Base-by-base conservation (phyloP, 2,888 invertebrate species). In the Seira musarum region DNA sequence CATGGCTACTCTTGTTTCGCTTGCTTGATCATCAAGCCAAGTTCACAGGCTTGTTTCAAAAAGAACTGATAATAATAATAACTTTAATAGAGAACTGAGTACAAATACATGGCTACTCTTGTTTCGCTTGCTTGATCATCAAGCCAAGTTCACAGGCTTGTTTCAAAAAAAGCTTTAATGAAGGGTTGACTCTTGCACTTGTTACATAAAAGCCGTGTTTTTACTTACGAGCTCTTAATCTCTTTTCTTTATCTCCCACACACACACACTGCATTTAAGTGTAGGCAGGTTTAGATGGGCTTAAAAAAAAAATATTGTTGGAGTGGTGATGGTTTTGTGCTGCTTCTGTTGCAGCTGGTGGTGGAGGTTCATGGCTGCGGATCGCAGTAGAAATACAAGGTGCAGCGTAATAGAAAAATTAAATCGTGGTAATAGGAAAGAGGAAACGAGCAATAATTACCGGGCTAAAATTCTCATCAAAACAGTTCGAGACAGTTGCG, bases 361-460 rank as follows among this genome's bases (percentile, higher is more conserved):
- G n/a, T n/a, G n/a, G n/a, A n/a, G n/a, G n/a, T n/a, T n/a, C n/a
- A n/a, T n/a, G n/a, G n/a, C n/a, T n/a, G n/a, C n/a, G n/a, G n/a
- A n/a, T n/a, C n/a, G n/a, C n/a, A n/a, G n/a, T n/a, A n/a, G n/a
- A n/a, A n/a, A n/a, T n/a, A n/a, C n/a, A n/a, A n/a, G n/a, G 8
- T 24, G 15, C 17, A 2, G 17, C 67, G 19, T 25, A 63, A 13
- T 60, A 13, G 30, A 66, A 8, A 24, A 22, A 61, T 65, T 75
- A 46, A 67, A 67, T 17, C n/a, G 53, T 25, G 35, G n/a, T 19
- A 30, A 25, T 8, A 63, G 76, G 68, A 69, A 76, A 76, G 25
- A 76, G 76, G 76, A 76, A 76, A 76, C 76, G 69, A 76, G 60
- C 21, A 76, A 76, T 76, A 75, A 75, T 66, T 70, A 70, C 61